Evolutionary conservation across 2,888 invertebrate genomes (phyloP), one percentile per base, ranked within the genome.

Genomic region (Troilus luridus): DNA sequence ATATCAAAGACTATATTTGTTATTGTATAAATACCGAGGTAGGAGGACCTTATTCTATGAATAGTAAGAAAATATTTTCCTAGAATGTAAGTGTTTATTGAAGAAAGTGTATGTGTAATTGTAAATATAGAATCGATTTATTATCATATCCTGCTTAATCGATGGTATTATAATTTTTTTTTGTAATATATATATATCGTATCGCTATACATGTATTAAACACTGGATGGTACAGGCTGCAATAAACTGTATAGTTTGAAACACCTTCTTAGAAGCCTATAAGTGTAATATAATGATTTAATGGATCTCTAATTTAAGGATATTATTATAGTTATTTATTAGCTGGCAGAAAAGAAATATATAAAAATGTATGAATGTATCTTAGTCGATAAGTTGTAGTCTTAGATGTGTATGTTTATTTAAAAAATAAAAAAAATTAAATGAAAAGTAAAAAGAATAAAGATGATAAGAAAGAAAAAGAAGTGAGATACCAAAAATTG

Each of bases 391-490:
- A 81, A 81, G 54, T 54, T 81, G 7, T 81, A 81, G 54, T 54
- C 17, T 27, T 81, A 81, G 81, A 54, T 54, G 19, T 81, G 54
- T 81, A 54, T 81, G 21, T 81, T 81, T 54, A 81, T 81, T 81
- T 81, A 54, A 81, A 1, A 81, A 56, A 81, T 17, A 19, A 7
- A 54, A 41, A 19, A 27, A 10, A 91, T n/a, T n/a, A n/a, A n/a
- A n/a, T n/a, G n/a, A n/a, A n/a, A n/a, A n/a, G n/a, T n/a, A n/a
- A n/a, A n/a, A n/a, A n/a, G n/a, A 91, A 11, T 41, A 3, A 88
- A 91, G 60, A 91, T 88, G 81, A n/a, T 72, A 89, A 91, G 77
- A 67, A 67, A 24, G 24, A 67, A 24, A n/a, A 67, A 67, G 67
- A 12, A n/a, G n/a, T 24, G n/a, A 24, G 64, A 67, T 11, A 67